A percentile compares a stretch with the other conserved stretches of the same genome.
These are phyloP conservation scores for Heliconius hermathena DNA, from an alignment of 1,140 invertebrate species.

Conservation along the genomic window DNA sequence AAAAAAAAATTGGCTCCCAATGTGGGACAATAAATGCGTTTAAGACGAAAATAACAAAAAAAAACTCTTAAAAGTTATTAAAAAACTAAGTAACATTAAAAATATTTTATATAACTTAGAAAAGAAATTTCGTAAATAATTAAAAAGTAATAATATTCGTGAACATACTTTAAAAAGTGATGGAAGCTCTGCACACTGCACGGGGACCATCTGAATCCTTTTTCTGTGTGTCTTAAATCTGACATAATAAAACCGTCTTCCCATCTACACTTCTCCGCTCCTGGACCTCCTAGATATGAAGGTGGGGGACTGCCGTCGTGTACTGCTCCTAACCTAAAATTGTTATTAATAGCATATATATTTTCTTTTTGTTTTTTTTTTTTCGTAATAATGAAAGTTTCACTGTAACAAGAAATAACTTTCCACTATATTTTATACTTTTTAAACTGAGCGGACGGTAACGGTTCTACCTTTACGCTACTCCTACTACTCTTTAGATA, in stretches of 20 bases:
- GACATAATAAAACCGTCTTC: constrained; percentile 98
- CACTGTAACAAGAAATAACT: not conserved
- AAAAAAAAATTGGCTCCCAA: too few species aligned
- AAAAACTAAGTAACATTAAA: too few species aligned
- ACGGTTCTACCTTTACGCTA: too few species aligned
- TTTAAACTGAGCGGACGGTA: too few species aligned
- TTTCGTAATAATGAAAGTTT: too few species aligned
- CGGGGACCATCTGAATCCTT: constrained; percentile 96
- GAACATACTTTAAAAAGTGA: constrained; percentile 95
- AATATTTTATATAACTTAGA: too few species aligned
- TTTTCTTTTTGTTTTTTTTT: too few species aligned
- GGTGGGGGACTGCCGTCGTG: constrained; percentile 97
- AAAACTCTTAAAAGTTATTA: too few species aligned
- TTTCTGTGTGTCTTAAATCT: constrained; percentile 95
- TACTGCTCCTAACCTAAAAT: constrained; percentile 92
- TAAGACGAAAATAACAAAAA: too few species aligned
- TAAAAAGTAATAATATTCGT: not conserved
- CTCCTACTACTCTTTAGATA: constrained; percentile 58
- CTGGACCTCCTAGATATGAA: constrained; percentile 95
- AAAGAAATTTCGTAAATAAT: too few species aligned
- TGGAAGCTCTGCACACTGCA: constrained; percentile 97
- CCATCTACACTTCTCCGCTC: constrained; percentile 97
- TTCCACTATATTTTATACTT: too few species aligned
- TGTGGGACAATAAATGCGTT: constrained; percentile 2
- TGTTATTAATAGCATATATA: not conserved